A percentile compares a stretch with the other conserved stretches of the same genome.
Evolutionary conservation across 2,888 invertebrate species (phyloP).

Genomic region (Agrilus mali): DNA sequence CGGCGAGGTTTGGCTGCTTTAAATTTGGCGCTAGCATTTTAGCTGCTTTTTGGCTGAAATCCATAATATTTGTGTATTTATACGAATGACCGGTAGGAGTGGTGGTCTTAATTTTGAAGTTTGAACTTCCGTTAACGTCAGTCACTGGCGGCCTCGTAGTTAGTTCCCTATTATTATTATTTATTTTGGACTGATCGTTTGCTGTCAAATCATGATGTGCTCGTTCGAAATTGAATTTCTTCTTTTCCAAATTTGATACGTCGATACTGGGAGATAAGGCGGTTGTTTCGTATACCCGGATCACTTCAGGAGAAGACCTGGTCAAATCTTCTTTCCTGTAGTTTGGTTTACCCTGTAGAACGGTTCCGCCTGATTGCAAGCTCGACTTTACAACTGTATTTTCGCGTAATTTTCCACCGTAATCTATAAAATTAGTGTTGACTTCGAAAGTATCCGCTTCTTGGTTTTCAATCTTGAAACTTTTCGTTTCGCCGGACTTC

Average conservation of each 20-base stretch:
- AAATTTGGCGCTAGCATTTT: constrained; percentile 32
- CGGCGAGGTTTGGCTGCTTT: constrained; percentile 27
- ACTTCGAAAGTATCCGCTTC: constrained; percentile 21
- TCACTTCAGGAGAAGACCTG: constrained; percentile 23
- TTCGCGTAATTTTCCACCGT: constrained; percentile 29
- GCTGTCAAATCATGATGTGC: neutral
- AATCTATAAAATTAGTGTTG: constrained; percentile 20
- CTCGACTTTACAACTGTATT: constrained; percentile 67
- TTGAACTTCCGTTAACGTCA: constrained; percentile 4
- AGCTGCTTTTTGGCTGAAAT: constrained; percentile 34
- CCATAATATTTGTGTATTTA: constrained; percentile 29
- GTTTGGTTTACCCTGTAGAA: constrained; percentile 30
- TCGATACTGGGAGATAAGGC: constrained; percentile 25
- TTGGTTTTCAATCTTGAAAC: constrained; percentile 28
- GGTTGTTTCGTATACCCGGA: constrained; percentile 27
- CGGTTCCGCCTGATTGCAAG: constrained; percentile 73
- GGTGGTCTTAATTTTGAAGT: constrained; percentile 4
- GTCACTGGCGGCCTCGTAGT: constrained; percentile 4
- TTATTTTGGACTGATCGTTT: neutral
- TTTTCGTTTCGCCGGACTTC: constrained; percentile 54
- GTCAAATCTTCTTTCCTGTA: constrained; percentile 18
- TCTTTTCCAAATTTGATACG: constrained; percentile 19
- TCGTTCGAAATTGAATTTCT: constrained; percentile 14
- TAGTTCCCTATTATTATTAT: neutral
- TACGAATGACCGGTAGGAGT: constrained; percentile 13